Conservation (phyloP, 2,888 invertebrate species). For the Perdita meconis region DNA sequence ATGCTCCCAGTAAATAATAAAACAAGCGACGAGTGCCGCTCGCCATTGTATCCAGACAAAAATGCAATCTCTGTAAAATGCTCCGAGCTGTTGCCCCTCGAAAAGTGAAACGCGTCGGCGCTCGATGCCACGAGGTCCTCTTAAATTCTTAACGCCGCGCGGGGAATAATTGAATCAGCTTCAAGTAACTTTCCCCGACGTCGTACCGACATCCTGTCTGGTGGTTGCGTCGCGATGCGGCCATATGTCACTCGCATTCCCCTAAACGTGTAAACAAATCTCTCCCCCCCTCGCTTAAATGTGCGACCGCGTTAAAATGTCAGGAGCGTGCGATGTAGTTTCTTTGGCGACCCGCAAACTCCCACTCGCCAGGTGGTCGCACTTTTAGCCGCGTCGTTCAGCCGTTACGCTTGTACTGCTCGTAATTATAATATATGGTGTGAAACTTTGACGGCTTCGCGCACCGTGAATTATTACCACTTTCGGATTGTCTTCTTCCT, state of each 20-base stretch:
- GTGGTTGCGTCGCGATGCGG: not conserved
- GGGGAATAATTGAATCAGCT: constrained; percentile 5
- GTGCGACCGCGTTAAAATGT: constrained; percentile 14
- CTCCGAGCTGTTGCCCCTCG: too few relatives aligned
- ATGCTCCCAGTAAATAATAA: too few relatives aligned
- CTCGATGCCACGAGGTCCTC: too few relatives aligned
- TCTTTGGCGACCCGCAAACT: constrained; percentile 11
- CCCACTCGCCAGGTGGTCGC: constrained; percentile 1
- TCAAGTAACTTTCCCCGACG: not conserved
- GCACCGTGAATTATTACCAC: constrained; percentile 8
- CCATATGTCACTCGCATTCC: constrained; percentile 1
- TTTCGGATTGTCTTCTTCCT: not conserved
- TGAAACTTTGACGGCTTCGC: constrained; percentile 28
- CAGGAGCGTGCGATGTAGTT: constrained; percentile 8
- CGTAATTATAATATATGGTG: constrained; percentile 19
- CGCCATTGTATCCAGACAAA: too few relatives aligned
- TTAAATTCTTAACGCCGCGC: not conserved
- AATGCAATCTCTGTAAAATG: too few relatives aligned
- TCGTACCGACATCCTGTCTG: not conserved
- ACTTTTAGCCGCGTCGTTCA: constrained; percentile 19
- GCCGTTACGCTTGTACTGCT: constrained; percentile 11
- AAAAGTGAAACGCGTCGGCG: too few relatives aligned
- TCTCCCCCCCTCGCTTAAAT: not conserved
- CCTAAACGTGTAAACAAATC: constrained; percentile 17
- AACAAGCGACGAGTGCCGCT: too few relatives aligned